phyloP scores from a whole-genome alignment of 1,140 invertebrate genomes.

The Acromyrmex charruanus region DNA sequence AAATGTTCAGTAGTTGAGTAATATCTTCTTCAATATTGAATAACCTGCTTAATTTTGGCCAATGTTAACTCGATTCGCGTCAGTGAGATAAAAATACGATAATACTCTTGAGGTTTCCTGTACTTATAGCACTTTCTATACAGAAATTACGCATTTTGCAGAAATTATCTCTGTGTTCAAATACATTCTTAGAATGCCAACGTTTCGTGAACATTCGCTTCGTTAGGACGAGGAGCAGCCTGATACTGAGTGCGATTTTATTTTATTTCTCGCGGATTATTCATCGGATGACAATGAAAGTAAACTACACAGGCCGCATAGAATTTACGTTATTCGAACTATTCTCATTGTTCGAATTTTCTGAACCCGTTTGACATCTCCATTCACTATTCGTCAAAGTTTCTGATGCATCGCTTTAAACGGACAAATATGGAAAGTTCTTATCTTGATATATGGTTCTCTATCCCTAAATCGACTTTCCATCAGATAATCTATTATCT shows the following conservation, averaged over 20 bases:
- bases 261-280: background rate
- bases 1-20: background rate
- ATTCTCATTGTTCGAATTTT: background rate
- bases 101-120: too few species aligned
- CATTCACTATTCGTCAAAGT: background rate
- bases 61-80: background rate
- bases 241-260: background rate
- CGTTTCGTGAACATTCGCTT: too few species aligned
- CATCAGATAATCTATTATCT: slow-evolving; percentile 54
- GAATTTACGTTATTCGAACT: background rate
- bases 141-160: too few species aligned
- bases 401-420: background rate
- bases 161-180: too few species aligned
- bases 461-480: slow-evolving; percentile 13
- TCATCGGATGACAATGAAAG: background rate
- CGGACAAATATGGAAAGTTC: slow-evolving; percentile 11
- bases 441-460: slow-evolving; percentile 9
- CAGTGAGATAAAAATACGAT: background rate
- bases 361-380: background rate
- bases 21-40: background rate
- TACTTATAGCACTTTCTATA: too few species aligned
- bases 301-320: background rate
- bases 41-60: background rate
- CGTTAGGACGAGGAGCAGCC: too few species aligned
- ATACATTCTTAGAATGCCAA: too few species aligned